Percentiles rank a stretch among this genome's conserved stretches.
These are phyloP conservation scores for Cryptus armator DNA, from an alignment of 2,888 invertebrate genomes.

Conservation along the genomic window DNA sequence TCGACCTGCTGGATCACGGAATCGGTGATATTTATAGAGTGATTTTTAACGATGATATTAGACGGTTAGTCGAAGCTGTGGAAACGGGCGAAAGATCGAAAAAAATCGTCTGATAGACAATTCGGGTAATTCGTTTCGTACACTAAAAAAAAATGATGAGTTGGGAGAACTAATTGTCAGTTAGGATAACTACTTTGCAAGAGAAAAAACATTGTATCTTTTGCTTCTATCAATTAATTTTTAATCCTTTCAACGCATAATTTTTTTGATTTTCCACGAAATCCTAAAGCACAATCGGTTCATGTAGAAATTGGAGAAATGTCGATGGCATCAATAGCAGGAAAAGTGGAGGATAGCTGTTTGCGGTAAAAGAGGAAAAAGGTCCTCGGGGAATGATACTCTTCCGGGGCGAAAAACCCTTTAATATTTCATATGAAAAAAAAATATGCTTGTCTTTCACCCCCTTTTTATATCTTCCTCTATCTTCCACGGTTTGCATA, in stretches of 20 bases:
- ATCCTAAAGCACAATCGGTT: background rate
- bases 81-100: background rate
- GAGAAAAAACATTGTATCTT: too few species aligned
- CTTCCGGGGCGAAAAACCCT: constrained; percentile 43
- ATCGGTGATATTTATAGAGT: constrained; percentile 42
- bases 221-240: background rate
- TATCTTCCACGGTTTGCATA: constrained; percentile 64
- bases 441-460: constrained; percentile 37
- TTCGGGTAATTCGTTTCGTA: background rate
- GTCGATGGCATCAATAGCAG: background rate
- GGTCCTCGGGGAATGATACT: constrained; percentile 64
- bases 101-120: background rate
- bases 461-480: constrained; percentile 40
- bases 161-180: too few species aligned
- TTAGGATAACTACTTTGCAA: too few species aligned
- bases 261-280: background rate
- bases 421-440: constrained; percentile 65
- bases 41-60: constrained; percentile 43
- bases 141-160: background rate
- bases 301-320: background rate
- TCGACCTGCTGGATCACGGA: constrained; percentile 39
- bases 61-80: background rate
- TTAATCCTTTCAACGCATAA: background rate
- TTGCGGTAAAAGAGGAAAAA: constrained; percentile 65
- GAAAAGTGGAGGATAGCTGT: constrained; percentile 33